Conservation (phyloP, 2,888 invertebrate species). For the Lissonota sp. region DNA sequence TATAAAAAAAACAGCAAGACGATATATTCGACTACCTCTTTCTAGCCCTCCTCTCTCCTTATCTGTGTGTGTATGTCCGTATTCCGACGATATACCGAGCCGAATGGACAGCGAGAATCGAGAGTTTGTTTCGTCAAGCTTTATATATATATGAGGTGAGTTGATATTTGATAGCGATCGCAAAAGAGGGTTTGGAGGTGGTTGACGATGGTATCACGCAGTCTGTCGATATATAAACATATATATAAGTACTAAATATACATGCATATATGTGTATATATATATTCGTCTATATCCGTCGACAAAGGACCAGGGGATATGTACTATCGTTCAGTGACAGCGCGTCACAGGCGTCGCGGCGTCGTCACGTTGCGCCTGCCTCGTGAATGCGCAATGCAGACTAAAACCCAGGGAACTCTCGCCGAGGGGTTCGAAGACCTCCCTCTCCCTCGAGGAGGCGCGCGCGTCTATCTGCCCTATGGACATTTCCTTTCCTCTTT, state of each 20-base stretch:
- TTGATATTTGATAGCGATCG: constrained; percentile 35
- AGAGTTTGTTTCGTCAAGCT: constrained; percentile 30
- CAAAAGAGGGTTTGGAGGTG: constrained; percentile 17
- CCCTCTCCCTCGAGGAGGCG: constrained; percentile 60
- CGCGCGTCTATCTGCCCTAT: constrained; percentile 44
- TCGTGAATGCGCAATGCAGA: constrained; percentile 81
- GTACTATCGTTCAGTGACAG: constrained; percentile 68
- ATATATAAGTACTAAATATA: constrained; percentile 4
- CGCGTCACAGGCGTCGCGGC: constrained; percentile 69
- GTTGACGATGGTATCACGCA: constrained; percentile 17
- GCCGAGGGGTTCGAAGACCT: constrained; percentile 78
- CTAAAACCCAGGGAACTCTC: constrained; percentile 72
- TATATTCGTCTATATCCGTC: constrained; percentile 22
- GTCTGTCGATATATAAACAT: constrained; percentile 4
- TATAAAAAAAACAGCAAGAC: no score
- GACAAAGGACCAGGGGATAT: constrained; percentile 60
- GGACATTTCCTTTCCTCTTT: not conserved
- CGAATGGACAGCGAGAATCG: constrained; percentile 37
- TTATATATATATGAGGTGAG: constrained; percentile 9
- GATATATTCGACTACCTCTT: no score
- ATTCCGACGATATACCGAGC: constrained; percentile 29
- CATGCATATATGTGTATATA: not conserved
- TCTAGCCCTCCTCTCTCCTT: not conserved
- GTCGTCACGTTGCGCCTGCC: constrained; percentile 76
- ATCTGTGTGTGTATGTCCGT: constrained; percentile 6